A percentile compares a stretch with the other conserved stretches of the same genome.
phyloP scores from a whole-genome alignment of 23 tunicate genomes.

The Trididemnum clinides region DNA sequence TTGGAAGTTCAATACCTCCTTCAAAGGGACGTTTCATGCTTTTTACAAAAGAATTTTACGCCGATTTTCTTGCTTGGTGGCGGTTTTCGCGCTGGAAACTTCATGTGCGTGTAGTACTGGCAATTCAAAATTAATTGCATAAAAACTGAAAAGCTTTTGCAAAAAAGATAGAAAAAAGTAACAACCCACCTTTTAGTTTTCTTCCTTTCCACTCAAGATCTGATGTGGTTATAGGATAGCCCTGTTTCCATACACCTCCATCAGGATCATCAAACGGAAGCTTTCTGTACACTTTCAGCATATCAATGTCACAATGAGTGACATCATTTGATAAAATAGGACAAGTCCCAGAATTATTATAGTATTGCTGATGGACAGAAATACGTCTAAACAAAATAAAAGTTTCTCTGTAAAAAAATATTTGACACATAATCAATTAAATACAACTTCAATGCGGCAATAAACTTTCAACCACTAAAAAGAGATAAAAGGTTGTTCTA shows the following conservation, averaged over 20 bases:
- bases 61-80: too few species aligned
- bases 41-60: too few species aligned
- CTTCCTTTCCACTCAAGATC: constrained; percentile 87
- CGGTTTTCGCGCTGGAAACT: too few species aligned
- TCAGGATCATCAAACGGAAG: constrained; percentile 75
- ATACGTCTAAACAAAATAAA: background rate
- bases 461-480: background rate
- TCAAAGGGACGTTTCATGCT: too few species aligned
- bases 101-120: too few species aligned
- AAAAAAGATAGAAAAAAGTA: too few species aligned
- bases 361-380: background rate
- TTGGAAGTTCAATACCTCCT: too few species aligned
- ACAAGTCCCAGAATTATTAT: background rate
- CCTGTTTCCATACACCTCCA: constrained; percentile 99
- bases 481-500: too few species aligned
- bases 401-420: background rate
- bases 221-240: constrained; percentile 65
- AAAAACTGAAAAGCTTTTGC: too few species aligned
- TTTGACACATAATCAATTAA: background rate
- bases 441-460: background rate
- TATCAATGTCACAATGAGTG: constrained; percentile 52
- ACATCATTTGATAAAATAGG: constrained; percentile 44
- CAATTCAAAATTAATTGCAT: too few species aligned
- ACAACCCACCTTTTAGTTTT: constrained; percentile 63
- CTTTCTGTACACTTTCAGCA: constrained; percentile 59